A percentile compares a stretch with the other conserved stretches of the same genome.
Evolutionary conservation across 2,797 vertebrate genomes (phyloP).

Genomic region (Sebastes taczanowskii): DNA sequence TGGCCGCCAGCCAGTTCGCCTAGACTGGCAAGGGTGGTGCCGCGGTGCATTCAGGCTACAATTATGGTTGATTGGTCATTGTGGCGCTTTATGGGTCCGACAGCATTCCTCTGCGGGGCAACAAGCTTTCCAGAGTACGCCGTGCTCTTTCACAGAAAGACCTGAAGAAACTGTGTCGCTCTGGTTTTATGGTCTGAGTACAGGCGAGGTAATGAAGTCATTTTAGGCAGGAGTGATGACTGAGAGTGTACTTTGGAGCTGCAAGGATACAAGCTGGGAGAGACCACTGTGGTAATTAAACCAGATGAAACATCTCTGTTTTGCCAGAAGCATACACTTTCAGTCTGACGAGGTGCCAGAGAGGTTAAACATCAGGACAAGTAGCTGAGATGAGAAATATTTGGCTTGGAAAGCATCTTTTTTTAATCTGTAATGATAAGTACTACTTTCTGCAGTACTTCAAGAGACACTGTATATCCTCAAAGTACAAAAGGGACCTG

Average conservation of each 20-base stretch:
- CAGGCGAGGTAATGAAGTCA: slow-evolving; percentile 55
- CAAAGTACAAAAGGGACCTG: not conserved
- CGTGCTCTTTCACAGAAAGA: not conserved
- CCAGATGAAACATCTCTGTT: not conserved
- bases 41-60: slow-evolving; percentile 54
- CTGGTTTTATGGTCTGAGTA: slow-evolving; percentile 40
- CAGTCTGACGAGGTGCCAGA: not conserved
- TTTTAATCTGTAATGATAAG: not conserved
- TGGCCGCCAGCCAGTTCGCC: slow-evolving; percentile 49
- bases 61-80: slow-evolving; percentile 70
- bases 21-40: slow-evolving; percentile 54
- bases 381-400: not conserved
- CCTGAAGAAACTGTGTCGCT: slow-evolving; percentile 19
- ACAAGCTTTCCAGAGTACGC: slow-evolving; percentile 3
- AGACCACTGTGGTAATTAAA: slow-evolving; percentile 39
- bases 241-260: slow-evolving; percentile 20
- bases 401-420: not conserved
- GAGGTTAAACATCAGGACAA: not conserved
- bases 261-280: slow-evolving; percentile 38
- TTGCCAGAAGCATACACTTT: slow-evolving; percentile 12
- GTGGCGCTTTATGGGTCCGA: slow-evolving; percentile 48
- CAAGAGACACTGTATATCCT: not conserved
- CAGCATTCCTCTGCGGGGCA: slow-evolving; percentile 44
- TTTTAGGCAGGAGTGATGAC: slow-evolving; percentile 39
- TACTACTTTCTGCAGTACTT: not conserved